phyloP scores from a whole-genome alignment of 1,140 invertebrate species.

The Magallana ariakensis region DNA sequence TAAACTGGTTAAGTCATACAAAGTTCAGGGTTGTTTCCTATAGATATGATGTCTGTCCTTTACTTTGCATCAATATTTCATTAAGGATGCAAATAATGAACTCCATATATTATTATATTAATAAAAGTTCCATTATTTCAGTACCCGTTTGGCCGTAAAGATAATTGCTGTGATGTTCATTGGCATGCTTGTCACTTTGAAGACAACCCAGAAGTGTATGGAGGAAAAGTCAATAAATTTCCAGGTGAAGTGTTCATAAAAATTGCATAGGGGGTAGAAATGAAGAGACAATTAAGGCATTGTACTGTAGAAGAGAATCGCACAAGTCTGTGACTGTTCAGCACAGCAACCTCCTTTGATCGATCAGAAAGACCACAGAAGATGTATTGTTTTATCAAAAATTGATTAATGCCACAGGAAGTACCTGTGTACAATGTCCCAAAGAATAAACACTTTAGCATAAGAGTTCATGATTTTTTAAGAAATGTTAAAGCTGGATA shows the following conservation, averaged over 20 bases:
- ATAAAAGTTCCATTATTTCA: conserved; percentile 54
- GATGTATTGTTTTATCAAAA: background rate
- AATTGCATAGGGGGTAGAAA: background rate
- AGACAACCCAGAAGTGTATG: conserved; percentile 76
- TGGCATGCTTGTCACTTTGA: conserved; percentile 79
- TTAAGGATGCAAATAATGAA: background rate
- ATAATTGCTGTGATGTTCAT: conserved; percentile 79
- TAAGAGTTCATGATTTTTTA: no score
- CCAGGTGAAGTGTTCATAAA: conserved; percentile 67
- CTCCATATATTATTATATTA: background rate
- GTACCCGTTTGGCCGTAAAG: conserved; percentile 76
- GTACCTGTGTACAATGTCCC: background rate
- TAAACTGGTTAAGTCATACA: no score
- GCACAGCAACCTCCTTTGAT: no score
- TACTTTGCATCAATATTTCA: conserved; percentile 2
- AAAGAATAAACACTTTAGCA: no score
- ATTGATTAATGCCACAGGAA: no score
- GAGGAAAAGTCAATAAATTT: conserved; percentile 80
- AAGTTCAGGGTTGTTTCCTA: no score
- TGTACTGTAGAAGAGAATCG: background rate
- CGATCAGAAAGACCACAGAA: background rate
- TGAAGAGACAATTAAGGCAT: background rate
- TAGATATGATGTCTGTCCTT: no score
- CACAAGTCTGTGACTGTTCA: no score
- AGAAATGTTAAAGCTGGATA: no score